Evolutionary conservation across 2,113 vertebrate species (phyloP).

Genomic region (Leptobrachium leishanense): DNA sequence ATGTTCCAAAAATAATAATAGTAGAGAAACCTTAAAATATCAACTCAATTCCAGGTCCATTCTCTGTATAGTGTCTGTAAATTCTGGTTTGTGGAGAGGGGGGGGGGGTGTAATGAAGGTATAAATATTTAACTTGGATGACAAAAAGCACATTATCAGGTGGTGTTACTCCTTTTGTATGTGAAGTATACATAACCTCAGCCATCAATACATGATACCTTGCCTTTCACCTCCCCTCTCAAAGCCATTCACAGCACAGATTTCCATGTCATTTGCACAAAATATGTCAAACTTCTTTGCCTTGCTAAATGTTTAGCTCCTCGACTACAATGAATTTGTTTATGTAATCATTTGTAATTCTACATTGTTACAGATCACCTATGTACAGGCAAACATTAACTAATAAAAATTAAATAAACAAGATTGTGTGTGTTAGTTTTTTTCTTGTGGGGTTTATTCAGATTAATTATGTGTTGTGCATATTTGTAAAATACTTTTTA

Average conservation of each 20-base stretch:
- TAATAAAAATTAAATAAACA: conserved; percentile 34
- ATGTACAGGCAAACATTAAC: conserved; percentile 15
- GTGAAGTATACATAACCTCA: neutral
- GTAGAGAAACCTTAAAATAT: too few species aligned
- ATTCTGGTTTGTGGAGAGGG: too few species aligned
- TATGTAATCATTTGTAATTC: conserved; percentile 37
- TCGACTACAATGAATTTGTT: conserved; percentile 19
- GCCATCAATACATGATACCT: neutral
- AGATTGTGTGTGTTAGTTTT: conserved; percentile 23
- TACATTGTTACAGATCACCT: conserved; percentile 32
- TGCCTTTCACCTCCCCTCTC: neutral
- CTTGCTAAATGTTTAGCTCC: conserved; percentile 8
- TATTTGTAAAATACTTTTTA: too few species aligned
- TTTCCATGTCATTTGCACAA: conserved; percentile 15
- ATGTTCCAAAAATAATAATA: too few species aligned
- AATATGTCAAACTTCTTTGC: neutral
- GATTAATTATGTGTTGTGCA: too few species aligned
- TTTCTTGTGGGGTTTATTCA: neutral
- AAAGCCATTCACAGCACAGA: neutral
- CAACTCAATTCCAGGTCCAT: too few species aligned
- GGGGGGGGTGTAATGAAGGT: too few species aligned
- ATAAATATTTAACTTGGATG: neutral
- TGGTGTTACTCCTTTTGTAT: neutral
- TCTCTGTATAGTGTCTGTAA: too few species aligned
- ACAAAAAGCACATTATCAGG: neutral